Evolutionary conservation across 1,140 invertebrate genomes (phyloP).

Genomic region (Cardiocondyla obscurior): DNA sequence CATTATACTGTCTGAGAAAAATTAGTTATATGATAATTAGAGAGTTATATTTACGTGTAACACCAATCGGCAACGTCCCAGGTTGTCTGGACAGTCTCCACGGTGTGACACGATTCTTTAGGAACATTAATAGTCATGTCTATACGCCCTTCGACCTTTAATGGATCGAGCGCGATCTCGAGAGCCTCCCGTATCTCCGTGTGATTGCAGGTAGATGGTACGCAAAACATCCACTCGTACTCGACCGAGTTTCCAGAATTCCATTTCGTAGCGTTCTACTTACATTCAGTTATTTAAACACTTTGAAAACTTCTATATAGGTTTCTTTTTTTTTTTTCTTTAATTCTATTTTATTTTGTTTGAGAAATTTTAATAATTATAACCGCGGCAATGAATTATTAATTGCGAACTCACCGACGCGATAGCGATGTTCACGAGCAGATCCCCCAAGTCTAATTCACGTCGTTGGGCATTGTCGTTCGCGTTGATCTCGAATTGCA

Average conservation of each 20-base stretch:
- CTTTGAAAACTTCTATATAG: no score
- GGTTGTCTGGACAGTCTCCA: conserved; percentile 32
- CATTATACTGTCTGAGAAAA: not conserved
- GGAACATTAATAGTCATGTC: conserved; percentile 69
- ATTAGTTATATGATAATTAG: not conserved
- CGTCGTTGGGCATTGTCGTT: conserved; percentile 7
- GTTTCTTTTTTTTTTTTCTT: no score
- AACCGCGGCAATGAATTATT: not conserved
- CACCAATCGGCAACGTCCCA: conserved; percentile 71
- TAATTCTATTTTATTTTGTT: no score
- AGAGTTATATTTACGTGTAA: conserved; percentile 70
- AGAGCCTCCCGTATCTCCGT: conserved; percentile 68
- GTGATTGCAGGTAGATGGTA: conserved; percentile 75
- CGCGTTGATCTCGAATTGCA: conserved; percentile 71
- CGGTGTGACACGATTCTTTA: conserved; percentile 69
- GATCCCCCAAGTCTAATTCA: conserved; percentile 68
- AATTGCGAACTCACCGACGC: conserved; percentile 71
- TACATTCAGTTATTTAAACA: not conserved
- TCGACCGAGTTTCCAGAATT: conserved; percentile 53
- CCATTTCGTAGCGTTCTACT: conserved; percentile 63
- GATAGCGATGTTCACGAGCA: conserved; percentile 69
- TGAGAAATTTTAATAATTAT: no score
- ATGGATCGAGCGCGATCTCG: conserved; percentile 69
- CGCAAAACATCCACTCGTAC: conserved; percentile 77
- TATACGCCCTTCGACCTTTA: conserved; percentile 70